Evolutionary conservation across 2,888 invertebrate genomes (phyloP), one percentile per base, ranked within the genome.

Genomic region (Disparrhopalites patrizii): DNA sequence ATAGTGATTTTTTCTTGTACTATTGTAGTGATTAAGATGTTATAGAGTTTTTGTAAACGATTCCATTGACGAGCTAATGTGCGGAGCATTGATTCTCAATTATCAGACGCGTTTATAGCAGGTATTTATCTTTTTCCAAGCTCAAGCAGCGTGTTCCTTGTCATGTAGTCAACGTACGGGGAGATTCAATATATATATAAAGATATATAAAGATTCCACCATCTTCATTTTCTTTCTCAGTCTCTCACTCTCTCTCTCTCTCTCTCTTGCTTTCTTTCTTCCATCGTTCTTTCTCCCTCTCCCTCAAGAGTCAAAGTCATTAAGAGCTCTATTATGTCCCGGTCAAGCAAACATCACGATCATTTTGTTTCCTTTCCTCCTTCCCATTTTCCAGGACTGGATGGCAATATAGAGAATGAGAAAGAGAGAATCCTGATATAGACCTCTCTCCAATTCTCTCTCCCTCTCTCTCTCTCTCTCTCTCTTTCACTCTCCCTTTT

Each of bases 31-130:
- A 62, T 62, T 62, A 52, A 62, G 52, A 62, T 62, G 62, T 62
- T 62, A 33, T 62, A 50, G 62, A 62, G 57, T 58, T 65, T 68
- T 68, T 65, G 52, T 68, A 52, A 54, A 56, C 40, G 51, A 36
- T 64, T 47, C 36, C 27, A 51, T 62, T 38, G 38, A 55, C 38
- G 27, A 33, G 27, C 67, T 69, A 69, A 69, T 69, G 69, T 64
- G 62, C 51, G 23, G 51, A 38, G 54, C 65, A 69, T 67, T 67
- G 69, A 69, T 69, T 69, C 69, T 69, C 67, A 69, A 69, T 69
- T 69, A 69, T 63, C 64, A 56, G 51, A 55, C 27, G 66, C 33
- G 51, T 61, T 61, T 61, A 51, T 61, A 51, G 28, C 15, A 27
- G 10, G 38, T 57, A 38, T 57, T 27, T 57, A 54, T 54, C 54